A percentile compares a stretch with the other conserved stretches of the same genome.
Conservation (phyloP, 2,113 vertebrate genomes). For the Aptenodytes patagonicus region DNA sequence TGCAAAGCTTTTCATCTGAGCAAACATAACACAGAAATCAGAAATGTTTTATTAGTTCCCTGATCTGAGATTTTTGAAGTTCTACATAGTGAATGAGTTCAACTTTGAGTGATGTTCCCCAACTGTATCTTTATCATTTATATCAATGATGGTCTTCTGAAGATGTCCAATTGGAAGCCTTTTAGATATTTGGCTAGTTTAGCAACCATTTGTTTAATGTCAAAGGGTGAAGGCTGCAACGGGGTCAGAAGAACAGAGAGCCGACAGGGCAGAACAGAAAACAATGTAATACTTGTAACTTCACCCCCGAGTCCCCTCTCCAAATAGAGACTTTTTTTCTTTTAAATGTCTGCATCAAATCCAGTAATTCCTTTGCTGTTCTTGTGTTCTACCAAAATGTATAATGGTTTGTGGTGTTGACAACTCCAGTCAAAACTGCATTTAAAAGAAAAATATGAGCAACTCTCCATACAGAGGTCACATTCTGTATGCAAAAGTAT, state of each 20-base stretch:
- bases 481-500: not conserved
- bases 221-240: not conserved
- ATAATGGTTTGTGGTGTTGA: not conserved
- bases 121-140: not conserved
- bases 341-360: slow-evolving; percentile 14
- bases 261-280: not conserved
- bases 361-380: slow-evolving; percentile 12
- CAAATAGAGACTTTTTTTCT: not conserved
- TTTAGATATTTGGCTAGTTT: slow-evolving; percentile 2
- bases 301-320: not conserved
- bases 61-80: not conserved
- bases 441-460: slow-evolving; percentile 25
- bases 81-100: not conserved
- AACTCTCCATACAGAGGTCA: not conserved
- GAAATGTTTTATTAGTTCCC: not conserved
- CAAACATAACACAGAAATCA: not conserved
- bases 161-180: not conserved
- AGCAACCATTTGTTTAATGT: slow-evolving; percentile 26
- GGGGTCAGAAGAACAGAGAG: not conserved
- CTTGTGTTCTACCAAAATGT: not conserved
- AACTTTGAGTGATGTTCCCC: not conserved
- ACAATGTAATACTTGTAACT: slow-evolving; percentile 26
- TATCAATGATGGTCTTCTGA: not conserved
- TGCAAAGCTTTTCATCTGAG: not conserved
- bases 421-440: not conserved